A percentile compares a stretch with the other conserved stretches of the same genome.
phyloP scores from a whole-genome alignment of 1,140 invertebrate species.

The Coptotermes formosanus region DNA sequence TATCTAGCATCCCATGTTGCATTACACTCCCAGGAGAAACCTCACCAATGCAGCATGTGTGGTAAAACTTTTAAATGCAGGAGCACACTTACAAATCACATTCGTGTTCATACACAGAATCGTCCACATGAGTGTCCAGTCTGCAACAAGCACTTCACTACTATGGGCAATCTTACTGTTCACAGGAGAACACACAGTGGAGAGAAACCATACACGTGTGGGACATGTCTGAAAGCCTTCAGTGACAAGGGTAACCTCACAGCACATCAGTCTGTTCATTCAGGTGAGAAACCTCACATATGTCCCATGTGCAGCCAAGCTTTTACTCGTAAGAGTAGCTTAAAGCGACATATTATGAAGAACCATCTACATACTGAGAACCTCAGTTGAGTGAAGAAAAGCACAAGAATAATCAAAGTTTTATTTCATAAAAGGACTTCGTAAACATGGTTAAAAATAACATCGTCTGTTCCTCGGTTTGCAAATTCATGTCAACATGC shows the following conservation, averaged over 20 bases:
- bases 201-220: slow-evolving; percentile 47
- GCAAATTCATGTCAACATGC: no score
- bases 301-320: slow-evolving; percentile 38
- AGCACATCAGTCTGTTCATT: not conserved
- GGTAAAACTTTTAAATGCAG: slow-evolving; percentile 31
- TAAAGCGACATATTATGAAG: slow-evolving; percentile 34
- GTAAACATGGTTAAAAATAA: not conserved
- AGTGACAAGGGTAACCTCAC: slow-evolving; percentile 12
- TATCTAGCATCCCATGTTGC: slow-evolving; percentile 27
- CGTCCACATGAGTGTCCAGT: slow-evolving; percentile 63
- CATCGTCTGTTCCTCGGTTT: not conserved
- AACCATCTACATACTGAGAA: slow-evolving; percentile 20
- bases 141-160: slow-evolving; percentile 55
- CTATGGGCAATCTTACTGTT: not conserved
- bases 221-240: not conserved
- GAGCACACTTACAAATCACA: slow-evolving; percentile 36
- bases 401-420: not conserved
- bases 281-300: not conserved
- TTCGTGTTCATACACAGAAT: slow-evolving; percentile 55
- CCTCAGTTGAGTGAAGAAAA: not conserved
- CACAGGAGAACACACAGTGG: slow-evolving; percentile 48
- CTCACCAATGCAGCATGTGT: slow-evolving; percentile 32
- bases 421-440: not conserved
- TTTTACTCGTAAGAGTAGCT: slow-evolving; percentile 39
- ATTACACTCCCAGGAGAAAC: slow-evolving; percentile 7